phyloP scores from a whole-genome alignment of 2,888 invertebrate genomes.

The Hydrotaea diabolus region DNA sequence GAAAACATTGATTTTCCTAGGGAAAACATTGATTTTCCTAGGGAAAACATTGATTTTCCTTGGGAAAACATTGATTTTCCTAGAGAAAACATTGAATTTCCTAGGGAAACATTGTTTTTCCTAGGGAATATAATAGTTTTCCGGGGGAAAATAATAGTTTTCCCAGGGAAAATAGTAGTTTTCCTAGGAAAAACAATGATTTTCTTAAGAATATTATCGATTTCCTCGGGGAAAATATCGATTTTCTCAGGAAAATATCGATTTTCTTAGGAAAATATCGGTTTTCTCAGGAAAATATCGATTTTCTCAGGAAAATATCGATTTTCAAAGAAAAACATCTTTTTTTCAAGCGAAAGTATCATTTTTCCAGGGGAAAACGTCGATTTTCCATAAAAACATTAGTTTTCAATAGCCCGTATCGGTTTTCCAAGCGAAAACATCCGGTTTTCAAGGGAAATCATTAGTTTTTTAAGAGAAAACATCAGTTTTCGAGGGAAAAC shows the following conservation, averaged over 20 bases:
- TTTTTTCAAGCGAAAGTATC: not conserved
- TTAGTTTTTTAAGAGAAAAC: not conserved
- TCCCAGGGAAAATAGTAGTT: no score
- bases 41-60: not conserved
- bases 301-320: not conserved
- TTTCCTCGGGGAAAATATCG: not conserved
- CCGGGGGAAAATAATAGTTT: not conserved
- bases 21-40: not conserved
- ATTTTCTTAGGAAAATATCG: no score
- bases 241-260: not conserved
- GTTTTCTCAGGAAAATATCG: not conserved
- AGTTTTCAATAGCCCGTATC: no score
- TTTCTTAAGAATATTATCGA: not conserved
- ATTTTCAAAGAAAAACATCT: not conserved
- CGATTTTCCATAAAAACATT: no score
- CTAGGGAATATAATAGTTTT: not conserved
- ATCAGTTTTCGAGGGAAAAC: no score
- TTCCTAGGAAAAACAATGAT: not conserved
- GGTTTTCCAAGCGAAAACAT: not conserved
- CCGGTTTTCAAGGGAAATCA: not conserved
- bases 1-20: not conserved
- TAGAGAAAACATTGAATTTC: no score
- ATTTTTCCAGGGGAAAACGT: no score
- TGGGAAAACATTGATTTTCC: no score
- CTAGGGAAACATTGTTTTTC: no score